These are phyloP conservation scores for Scaptodrosophila lebanonensis DNA, from an alignment of 1,140 invertebrate species.

Conservation along the genomic window DNA sequence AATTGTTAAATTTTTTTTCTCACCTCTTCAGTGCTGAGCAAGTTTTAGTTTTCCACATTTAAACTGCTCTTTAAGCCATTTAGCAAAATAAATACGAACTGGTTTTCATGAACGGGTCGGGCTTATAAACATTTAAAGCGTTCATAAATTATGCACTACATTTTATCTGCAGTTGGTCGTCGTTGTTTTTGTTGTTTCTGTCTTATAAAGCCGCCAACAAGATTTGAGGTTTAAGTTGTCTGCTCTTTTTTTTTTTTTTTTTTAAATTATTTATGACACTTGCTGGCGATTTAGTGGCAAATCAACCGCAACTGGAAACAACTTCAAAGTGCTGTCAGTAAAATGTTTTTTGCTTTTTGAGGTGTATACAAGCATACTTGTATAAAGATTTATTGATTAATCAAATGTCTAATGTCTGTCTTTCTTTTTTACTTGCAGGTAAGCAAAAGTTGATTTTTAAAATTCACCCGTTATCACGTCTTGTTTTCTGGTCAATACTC, in stretches of 20 bases:
- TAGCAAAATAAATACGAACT: no score
- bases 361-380: conserved; percentile 6
- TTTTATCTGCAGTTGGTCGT: conserved; percentile 20
- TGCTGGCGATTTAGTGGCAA: conserved; percentile 47
- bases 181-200: background rate
- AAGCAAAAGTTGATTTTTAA: conserved; percentile 44
- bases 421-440: conserved; percentile 49
- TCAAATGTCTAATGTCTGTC: conserved; percentile 32
- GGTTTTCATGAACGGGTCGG: no score
- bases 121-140: no score
- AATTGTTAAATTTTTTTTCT: no score
- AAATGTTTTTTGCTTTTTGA: background rate
- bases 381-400: conserved; percentile 58
- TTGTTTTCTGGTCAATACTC: no score
- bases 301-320: conserved; percentile 23
- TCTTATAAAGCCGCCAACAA: conserved; percentile 23
- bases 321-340: background rate
- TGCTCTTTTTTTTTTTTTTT: no score
- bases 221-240: no score
- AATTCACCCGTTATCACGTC: no score
- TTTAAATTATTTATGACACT: conserved; percentile 56
- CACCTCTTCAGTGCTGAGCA: no score
- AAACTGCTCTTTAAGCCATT: no score
- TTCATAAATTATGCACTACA: conserved; percentile 59
- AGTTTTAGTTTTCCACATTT: no score